Evolutionary conservation across 2,797 vertebrate genomes (phyloP).

Genomic region (Esox masquinongy): DNA sequence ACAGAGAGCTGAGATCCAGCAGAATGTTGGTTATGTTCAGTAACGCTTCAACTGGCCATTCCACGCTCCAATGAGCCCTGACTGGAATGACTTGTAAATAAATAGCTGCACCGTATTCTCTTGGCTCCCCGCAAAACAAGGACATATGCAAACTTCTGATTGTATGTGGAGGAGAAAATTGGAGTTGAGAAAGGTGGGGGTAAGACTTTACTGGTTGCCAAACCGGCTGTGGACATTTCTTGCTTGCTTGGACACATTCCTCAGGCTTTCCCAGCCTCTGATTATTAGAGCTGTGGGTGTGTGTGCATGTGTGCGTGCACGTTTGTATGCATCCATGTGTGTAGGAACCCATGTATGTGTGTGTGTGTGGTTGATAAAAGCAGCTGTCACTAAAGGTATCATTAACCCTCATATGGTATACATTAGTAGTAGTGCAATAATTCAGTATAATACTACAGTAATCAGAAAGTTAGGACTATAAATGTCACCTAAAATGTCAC

Average conservation of each 20-base stretch:
- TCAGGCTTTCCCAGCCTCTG: slow-evolving; percentile 65
- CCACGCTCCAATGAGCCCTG: slow-evolving; percentile 56
- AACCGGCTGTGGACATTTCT: slow-evolving; percentile 58
- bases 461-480: slow-evolving; percentile 17
- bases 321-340: background rate
- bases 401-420: slow-evolving; percentile 19
- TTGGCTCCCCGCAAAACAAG: slow-evolving; percentile 52
- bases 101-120: slow-evolving; percentile 57
- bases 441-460: slow-evolving; percentile 42
- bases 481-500: background rate
- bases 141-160: slow-evolving; percentile 56
- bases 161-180: slow-evolving; percentile 34
- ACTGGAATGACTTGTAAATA: slow-evolving; percentile 58
- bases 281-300: slow-evolving; percentile 65
- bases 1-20: slow-evolving; percentile 44
- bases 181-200: slow-evolving; percentile 36
- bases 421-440: slow-evolving; percentile 36
- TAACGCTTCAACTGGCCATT: slow-evolving; percentile 48
- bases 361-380: slow-evolving; percentile 35
- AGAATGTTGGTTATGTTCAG: slow-evolving; percentile 56
- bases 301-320: slow-evolving; percentile 10
- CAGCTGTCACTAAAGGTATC: slow-evolving; percentile 33
- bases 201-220: slow-evolving; percentile 55
- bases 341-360: slow-evolving; percentile 1
- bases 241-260: slow-evolving; percentile 76